Evolutionary conservation across 2,888 invertebrate genomes (phyloP), one percentile per base, ranked within the genome.

Genomic region (Itoplectis maculator): DNA sequence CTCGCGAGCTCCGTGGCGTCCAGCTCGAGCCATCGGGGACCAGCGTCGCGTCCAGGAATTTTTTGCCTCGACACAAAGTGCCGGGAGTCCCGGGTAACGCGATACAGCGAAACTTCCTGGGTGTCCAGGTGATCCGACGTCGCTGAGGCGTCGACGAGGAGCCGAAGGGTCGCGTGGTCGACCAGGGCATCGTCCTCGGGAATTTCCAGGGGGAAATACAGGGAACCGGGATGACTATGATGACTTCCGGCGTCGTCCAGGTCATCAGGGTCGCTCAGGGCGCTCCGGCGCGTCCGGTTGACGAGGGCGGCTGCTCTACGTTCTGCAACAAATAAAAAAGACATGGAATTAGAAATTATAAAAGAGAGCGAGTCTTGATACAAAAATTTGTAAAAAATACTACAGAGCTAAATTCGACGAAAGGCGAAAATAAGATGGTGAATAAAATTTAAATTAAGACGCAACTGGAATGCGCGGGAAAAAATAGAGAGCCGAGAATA

Each of bases 1-100:
- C 90, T 89, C 68, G 94, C 93, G 0, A 94, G 94, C 85, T 93
- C 92, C 9, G 94, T 94, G 2, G 95, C 93, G 88, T 95, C 95
- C 77, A 95, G 93, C 76, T 95, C 95, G 54, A 95, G 91, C 95
- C 95, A 95, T 84, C 94, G 94, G 2, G 94, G 93, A 49, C 91
- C 89, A 84, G 77, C 86, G 81, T 88, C 80, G 11, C 73, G 78
- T 13, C 93, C 84, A n/a, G 11, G 23, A 87, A 94, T 87, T 45
- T 86, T 90, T 72, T 89, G 88, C 74, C 93, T 91, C 40, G 91
- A 89, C 65, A 94, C 85, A 15, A 94, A 88, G 47, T 91, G 89
- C 66, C 92, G 90, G 72, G 86, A 82, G 37, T 74, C 83, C 9
- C 79, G 54, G 1, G 82, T 47, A n/a, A 82, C 74, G 20, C 88